Evolutionary conservation across 2,113 vertebrate genomes (phyloP), one percentile per base, ranked within the genome.

Genomic region (Archilochus colubris): DNA sequence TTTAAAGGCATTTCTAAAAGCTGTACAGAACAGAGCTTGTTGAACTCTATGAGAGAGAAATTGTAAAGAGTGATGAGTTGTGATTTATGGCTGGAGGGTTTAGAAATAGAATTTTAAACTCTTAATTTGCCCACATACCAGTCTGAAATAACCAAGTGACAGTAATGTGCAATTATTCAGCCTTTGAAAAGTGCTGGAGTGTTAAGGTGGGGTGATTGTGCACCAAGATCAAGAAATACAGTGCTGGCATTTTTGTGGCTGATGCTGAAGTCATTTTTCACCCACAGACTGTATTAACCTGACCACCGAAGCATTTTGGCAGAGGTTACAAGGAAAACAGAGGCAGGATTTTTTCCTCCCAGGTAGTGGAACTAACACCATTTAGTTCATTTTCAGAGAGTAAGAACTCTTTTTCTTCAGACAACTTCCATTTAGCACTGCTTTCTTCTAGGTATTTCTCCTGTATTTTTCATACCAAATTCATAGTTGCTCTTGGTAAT

Each of bases 341-440:
- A 75, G 28, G 33, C 38, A 64, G 27, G 48, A 25, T 20, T 27
- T 83, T 53, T 9, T 58, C 27, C n/a, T 84, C 85, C 33, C 17
- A 31, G 23, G 25, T 36, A 43, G 28, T 68, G 44, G 55, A 86
- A 61, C 9, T 19, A 59, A 16, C 62, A 54, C 30, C 24, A 4
- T 22, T 23, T 18, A 44, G n/a, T 30, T 2, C 53, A 6, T 8
- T 14, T 36, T n/a, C 58, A 58, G 61, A 55, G 51, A 59, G 33
- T 6, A 24, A 44, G 23, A 61, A 36, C 50, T 84, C 50, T 50
- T 24, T 24, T 30, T 38, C 76, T 48, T 3, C 22, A 55, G 20
- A 14, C 0, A 0, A 5, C 40, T 50, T 46, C 50, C 9, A 7
- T 8, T 10, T 21, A 3, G 19, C 43, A 25, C 21, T 8, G 25